These are phyloP conservation scores for Nematolebias whitei DNA, from an alignment of 2,113 vertebrate species.

Conservation along the genomic window DNA sequence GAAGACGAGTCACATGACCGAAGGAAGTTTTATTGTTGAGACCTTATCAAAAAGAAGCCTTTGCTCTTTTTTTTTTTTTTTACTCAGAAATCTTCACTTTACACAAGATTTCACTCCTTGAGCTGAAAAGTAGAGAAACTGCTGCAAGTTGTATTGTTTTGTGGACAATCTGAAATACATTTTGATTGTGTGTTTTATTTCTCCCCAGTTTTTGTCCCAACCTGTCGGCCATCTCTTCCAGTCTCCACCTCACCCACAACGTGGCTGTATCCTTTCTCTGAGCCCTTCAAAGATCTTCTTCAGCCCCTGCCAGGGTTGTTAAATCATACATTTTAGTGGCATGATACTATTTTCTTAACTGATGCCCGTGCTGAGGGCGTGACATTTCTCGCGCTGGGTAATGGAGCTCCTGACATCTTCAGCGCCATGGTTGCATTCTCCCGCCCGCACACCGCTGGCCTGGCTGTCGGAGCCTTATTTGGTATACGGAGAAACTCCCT, in stretches of 20 bases:
- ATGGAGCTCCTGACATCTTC: conserved; percentile 95
- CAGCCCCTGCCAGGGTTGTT: neutral
- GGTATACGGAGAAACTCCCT: conserved; percentile 72
- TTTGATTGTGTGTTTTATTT: conserved; percentile 2
- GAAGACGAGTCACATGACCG: conserved; percentile 37
- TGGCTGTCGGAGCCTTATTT: conserved; percentile 92
- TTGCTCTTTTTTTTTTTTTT: conserved; percentile 40
- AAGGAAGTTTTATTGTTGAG: conserved; percentile 7
- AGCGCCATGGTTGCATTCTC: conserved; percentile 95
- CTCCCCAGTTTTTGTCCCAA: conserved; percentile 93
- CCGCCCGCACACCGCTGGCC: conserved; percentile 86
- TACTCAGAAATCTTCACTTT: neutral
- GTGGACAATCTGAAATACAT: neutral
- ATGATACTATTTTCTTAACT: conserved; percentile 76
- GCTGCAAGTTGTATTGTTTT: neutral
- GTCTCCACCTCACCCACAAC: conserved; percentile 90
- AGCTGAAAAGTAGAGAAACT: neutral
- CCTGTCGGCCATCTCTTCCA: conserved; percentile 89
- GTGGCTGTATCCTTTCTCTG: conserved; percentile 93
- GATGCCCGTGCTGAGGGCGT: conserved; percentile 84
- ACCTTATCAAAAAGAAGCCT: conserved; percentile 26
- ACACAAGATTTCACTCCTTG: neutral
- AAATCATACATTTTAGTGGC: neutral
- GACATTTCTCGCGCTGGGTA: conserved; percentile 95
- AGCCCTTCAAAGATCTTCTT: neutral